A percentile compares a stretch with the other conserved stretches of the same genome.
These are phyloP conservation scores for Automeris io DNA, from an alignment of 2,888 invertebrate genomes.

Conservation along the genomic window DNA sequence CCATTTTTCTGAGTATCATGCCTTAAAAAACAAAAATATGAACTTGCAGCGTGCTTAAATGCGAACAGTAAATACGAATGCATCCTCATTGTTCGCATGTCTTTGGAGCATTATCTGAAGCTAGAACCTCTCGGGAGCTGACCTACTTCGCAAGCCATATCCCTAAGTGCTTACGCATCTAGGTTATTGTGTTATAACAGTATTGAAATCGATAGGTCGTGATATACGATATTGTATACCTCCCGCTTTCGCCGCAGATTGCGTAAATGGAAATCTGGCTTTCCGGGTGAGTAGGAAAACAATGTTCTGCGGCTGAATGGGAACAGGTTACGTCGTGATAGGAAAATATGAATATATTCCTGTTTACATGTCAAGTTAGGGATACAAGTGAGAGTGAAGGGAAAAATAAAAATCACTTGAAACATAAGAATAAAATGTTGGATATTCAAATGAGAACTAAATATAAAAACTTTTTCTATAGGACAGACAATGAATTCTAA, in stretches of 20 bases:
- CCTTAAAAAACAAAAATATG: no score
- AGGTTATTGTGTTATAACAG: conserved; percentile 56
- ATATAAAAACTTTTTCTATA: no score
- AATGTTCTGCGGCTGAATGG: conserved; percentile 14
- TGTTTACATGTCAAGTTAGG: neutral
- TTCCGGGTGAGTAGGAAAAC: conserved; percentile 33
- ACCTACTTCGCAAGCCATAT: conserved; percentile 56
- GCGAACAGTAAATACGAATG: conserved; percentile 33
- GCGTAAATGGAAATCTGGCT: conserved; percentile 49
- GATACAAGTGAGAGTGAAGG: neutral
- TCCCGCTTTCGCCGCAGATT: conserved; percentile 49
- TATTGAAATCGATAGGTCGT: conserved; percentile 44
- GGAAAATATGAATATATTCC: neutral
- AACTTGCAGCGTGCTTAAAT: conserved; percentile 13
- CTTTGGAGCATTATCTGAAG: conserved; percentile 47
- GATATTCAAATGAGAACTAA: no score
- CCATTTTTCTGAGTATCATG: no score
- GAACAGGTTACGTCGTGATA: neutral
- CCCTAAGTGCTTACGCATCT: conserved; percentile 64
- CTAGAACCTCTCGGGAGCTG: conserved; percentile 52
- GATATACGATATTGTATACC: conserved; percentile 42
- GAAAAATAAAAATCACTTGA: no score
- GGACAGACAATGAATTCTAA: no score
- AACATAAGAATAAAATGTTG: no score
- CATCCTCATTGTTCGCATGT: conserved; percentile 52